Conservation (phyloP, 2,888 invertebrate genomes). For the Lysandra bellargus region DNA sequence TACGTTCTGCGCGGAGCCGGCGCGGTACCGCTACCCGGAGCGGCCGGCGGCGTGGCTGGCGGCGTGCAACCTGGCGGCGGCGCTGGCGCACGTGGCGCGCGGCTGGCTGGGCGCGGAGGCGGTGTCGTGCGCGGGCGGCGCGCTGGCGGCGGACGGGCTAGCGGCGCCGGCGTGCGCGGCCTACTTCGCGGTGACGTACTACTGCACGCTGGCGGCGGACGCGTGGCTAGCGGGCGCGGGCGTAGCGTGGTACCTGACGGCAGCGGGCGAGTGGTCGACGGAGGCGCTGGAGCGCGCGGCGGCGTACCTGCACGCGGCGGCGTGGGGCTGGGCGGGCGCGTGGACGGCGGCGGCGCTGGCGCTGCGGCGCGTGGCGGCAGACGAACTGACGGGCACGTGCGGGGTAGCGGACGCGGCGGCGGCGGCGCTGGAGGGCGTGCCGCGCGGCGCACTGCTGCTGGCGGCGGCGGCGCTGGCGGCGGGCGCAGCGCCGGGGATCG, state of each 20-base stretch:
- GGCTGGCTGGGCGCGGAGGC: conserved; percentile 78
- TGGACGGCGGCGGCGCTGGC: conserved; percentile 91
- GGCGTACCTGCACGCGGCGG: conserved; percentile 90
- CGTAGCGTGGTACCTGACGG: conserved; percentile 93
- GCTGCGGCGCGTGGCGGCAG: conserved; percentile 87
- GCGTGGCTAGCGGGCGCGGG: conserved; percentile 95
- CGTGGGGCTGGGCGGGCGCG: conserved; percentile 93
- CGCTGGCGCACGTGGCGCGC: conserved; percentile 86
- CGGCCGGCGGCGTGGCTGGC: conserved; percentile 94
- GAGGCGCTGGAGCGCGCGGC: conserved; percentile 94
- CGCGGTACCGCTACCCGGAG: conserved; percentile 95
- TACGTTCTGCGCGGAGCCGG: conserved; percentile 94
- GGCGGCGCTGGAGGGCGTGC: conserved; percentile 81
- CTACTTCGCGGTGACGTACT: conserved; percentile 87
- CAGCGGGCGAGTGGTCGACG: conserved; percentile 95
- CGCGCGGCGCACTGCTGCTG: conserved; percentile 83
- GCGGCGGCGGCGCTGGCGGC: conserved; percentile 86
- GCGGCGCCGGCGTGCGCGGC: conserved; percentile 84
- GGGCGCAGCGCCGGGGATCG: conserved; percentile 87
- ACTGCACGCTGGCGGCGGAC: conserved; percentile 88
- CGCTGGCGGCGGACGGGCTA: conserved; percentile 72
- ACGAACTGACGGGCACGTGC: conserved; percentile 91
- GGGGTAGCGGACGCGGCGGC: conserved; percentile 83
- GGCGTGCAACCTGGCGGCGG: conserved; percentile 90
- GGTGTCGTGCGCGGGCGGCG: conserved; percentile 60